Base-by-base conservation (phyloP, 2,797 vertebrate genomes). In the Xenopus petersii region DNA sequence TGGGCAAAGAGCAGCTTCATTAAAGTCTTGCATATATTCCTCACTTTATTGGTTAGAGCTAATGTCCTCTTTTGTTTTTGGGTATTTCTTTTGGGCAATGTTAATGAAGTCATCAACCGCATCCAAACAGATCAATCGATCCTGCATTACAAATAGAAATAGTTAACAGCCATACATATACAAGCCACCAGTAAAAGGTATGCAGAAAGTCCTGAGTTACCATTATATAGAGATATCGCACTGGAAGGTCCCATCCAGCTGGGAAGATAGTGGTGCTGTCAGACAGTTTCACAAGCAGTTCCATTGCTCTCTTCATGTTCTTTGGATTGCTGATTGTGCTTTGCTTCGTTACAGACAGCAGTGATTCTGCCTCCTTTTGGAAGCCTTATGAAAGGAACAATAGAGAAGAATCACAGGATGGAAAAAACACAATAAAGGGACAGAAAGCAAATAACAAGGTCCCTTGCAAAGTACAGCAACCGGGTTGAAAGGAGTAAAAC, bases 211-310 rank as follows among this genome's bases (percentile, higher is more conserved):
- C 75, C 8, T 47, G 12, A 84, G 83, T 79, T 88, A 98, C 95
- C 95, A 98, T 92, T 58, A 97, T 91, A 0, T 91, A 92, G 61
- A 98, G 89, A 73, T 97, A 96, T 88, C 89, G 91, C 83, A 90
- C 93, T 0, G 89, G 92, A 30, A 93, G 90, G 64, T 88, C 88
- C 79, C 92, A 90, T 49, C 91, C 91, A 0, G 81, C 81, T 0
- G 94, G 95, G 69, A 98, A 98, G 83, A 97, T 91, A 47, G 82
- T 90, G 10, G 93, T 95, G 85, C 96, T 91, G 67, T 96, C 93
- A 0, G 92, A 88, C 71, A 98, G 89, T 72, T 89, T 91, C 67
- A 89, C 80, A 67, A 98, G 75, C 76, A 97, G 88, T 33, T 94
- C 92, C 9, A 86, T 83, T 11, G 93, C 91, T 84, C 88, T 90